These are phyloP conservation scores for Anhinga anhinga DNA, from an alignment of 2,113 vertebrate genomes.

Conservation along the genomic window DNA sequence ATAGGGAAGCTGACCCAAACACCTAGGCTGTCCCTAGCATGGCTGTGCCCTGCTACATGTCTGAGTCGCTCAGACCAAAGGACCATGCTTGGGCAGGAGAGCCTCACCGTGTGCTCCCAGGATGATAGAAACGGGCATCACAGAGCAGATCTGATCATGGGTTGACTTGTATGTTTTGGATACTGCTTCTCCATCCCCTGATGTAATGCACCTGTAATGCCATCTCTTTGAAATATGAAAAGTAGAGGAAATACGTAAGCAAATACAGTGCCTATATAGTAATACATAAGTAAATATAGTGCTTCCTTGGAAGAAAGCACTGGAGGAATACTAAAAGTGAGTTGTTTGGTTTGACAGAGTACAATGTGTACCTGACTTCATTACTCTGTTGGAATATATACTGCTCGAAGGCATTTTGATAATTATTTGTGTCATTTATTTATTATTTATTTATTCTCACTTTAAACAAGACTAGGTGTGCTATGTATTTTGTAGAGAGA, in stretches of 20 bases:
- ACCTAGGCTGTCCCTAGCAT: not conserved
- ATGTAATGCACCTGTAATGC: not conserved
- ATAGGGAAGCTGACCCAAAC: not conserved
- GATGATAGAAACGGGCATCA: accelerated
- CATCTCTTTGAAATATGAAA: not conserved
- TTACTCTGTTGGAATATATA: not conserved
- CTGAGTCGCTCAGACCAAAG: too few species aligned
- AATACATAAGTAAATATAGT: not conserved
- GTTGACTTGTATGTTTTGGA: not conserved
- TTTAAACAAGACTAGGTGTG: not conserved
- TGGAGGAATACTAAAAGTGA: constrained; percentile 19
- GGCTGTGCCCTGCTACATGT: not conserved
- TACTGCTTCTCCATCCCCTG: not conserved
- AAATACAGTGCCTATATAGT: not conserved
- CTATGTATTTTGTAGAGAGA: not conserved
- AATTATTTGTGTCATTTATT: constrained; percentile 31
- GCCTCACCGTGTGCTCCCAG: not conserved
- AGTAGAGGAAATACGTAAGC: not conserved
- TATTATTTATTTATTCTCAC: not conserved
- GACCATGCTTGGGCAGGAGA: not conserved
- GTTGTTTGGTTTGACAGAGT: constrained; percentile 33
- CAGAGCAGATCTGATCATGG: not conserved
- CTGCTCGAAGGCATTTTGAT: constrained; percentile 31
- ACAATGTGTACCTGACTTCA: constrained; percentile 1
- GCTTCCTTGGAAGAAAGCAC: not conserved